Evolutionary conservation across 2,888 invertebrate genomes (phyloP), one percentile per base, ranked within the genome.

Genomic region (Gnatocerus cornutus): DNA sequence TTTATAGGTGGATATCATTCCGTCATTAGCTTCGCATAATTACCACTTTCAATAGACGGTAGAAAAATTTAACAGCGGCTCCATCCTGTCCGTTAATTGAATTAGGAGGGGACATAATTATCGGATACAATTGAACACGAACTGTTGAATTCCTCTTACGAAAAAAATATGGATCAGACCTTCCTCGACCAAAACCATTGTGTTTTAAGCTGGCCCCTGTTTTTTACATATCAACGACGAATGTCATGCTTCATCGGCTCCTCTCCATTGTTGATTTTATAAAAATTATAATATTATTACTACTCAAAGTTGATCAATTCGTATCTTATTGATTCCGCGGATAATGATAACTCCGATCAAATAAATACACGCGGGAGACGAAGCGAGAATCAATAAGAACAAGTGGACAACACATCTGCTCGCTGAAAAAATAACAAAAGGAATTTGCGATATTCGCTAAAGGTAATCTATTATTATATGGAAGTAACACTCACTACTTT

Each of bases 11-110:
- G 48, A 21, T 21, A 50, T 50, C 48, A 27, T 50, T 53, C 37
- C 37, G 37, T 37, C 53, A 53, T 53, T 53, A 53, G 37, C 14
- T 53, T 13, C 13, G 33, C 13, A 53, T 53, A 37, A 53, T 53
- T 37, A 37, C 16, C 13, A 30, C 29, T 16, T 50, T 50, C 21
- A 50, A 50, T 50, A 12, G 29, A 27, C 33, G 33, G 27, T 30
- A 53, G 33, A 53, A 53, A 41, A 53, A 53, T 53, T 30, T 53
- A 13, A 53, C 6, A 50, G 13, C 50, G 29, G 12, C 29, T 53
- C 53, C 53, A 53, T 53, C 53, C 53, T 33, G 33, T 37, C 33
- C 53, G 37, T 37, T 53, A 53, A 53, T 53, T 53, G 33, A 53
- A 53, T 53, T 53, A 53, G 33, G 13, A 41, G 48, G 21, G 48